Percentiles rank a stretch among this genome's conserved stretches.
Evolutionary conservation across 64 coral and sea anemone genomes (phyloP).

Genomic region (Stylophora pistillata): DNA sequence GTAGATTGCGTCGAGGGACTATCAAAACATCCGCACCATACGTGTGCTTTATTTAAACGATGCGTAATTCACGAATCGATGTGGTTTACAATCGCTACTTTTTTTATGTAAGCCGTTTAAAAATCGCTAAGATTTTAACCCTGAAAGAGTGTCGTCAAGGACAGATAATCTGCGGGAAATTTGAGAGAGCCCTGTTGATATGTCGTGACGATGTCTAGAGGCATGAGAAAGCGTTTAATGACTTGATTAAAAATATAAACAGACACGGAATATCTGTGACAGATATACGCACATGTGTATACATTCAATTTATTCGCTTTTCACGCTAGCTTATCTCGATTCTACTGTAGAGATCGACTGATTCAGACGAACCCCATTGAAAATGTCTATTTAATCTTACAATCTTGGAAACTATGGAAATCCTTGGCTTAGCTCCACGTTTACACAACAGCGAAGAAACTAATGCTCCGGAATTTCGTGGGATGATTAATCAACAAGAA

Average conservation of each 20-base stretch:
- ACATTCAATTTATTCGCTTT: not conserved
- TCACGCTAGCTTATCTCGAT: not conserved
- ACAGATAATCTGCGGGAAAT: not conserved
- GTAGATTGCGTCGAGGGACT: not conserved
- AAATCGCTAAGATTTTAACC: no score
- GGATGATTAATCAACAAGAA: not conserved
- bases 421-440: not conserved
- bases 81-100: not conserved
- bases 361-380: not conserved
- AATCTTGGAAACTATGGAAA: no score
- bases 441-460: not conserved
- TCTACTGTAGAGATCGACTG: not conserved
- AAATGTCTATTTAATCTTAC: no score
- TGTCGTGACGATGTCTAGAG: not conserved
- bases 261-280: not conserved
- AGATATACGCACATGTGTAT: not conserved
- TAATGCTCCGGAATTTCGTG: not conserved
- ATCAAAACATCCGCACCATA: not conserved
- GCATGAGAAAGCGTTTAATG: not conserved
- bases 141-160: not conserved
- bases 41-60: not conserved
- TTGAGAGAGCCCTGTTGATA: not conserved
- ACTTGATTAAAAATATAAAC: not conserved
- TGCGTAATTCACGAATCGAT: not conserved
- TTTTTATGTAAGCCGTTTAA: no score